Evolutionary conservation across 2,888 invertebrate species (phyloP), one percentile per base, ranked within the genome.

Genomic region (Alsophila aescularia): DNA sequence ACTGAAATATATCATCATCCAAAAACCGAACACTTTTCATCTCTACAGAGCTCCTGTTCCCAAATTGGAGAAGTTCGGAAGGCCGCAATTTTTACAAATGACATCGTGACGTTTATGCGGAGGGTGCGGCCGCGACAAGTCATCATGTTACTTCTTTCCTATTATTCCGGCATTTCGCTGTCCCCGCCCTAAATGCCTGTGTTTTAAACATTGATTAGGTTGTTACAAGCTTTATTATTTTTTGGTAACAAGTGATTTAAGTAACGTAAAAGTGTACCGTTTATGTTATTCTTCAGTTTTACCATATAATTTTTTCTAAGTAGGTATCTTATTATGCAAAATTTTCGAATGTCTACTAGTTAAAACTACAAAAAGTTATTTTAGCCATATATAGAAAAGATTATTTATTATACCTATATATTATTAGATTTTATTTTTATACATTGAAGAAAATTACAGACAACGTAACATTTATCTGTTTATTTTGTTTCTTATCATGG

Each of bases 51-150:
- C 66, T 54, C 37, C 52, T 85, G 81, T 88, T 76, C 70, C 61
- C 72, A 88, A 89, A 86, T 87, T 87, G 85, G 78, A 83, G 84
- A 89, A 89, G 82, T 90, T 66, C 88, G 75, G 79, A 78, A 87
- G 82, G 87, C 87, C 89, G 84, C 90, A 90, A 90, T 90, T 91
- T 90, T 91, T 90, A 90, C 90, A 91, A 91, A 91, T 91, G 90
- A 90, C 90, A 88, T 88, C 83, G 88, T 85, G 90, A 89, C 90
- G 88, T 88, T 89, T 90, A 89, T 86, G 83, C 86, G 80, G 80
- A 84, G 89, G 89, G 89, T 79, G 87, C 86, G 86, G 77, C 79
- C 82, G 75, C 85, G 83, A 88, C 89, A 89, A 90, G 86, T 90
- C 91, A 91, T 90, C 89, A 87, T 87, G 88, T 90, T 90, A 85